phyloP scores from a whole-genome alignment of 2,888 invertebrate genomes.

The Temnothorax ravouxi region DNA sequence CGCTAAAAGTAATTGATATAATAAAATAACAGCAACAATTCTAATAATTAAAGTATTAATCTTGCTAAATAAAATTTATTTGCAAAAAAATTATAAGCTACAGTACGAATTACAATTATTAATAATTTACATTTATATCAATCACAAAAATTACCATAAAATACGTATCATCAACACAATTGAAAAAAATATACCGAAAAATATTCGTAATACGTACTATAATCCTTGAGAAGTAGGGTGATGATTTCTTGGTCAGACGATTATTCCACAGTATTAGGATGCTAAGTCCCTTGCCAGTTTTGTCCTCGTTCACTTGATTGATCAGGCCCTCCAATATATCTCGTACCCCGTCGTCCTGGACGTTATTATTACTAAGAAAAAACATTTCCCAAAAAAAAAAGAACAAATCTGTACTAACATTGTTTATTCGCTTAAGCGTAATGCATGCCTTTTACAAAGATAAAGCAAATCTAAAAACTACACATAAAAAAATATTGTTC shows the following conservation, averaged over 20 bases:
- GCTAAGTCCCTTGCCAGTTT: slow-evolving; percentile 88
- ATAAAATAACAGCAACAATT: slow-evolving; percentile 21
- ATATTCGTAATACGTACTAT: slow-evolving; percentile 88
- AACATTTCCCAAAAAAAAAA: slow-evolving; percentile 48
- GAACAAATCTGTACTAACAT: slow-evolving; percentile 45
- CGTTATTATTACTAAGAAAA: slow-evolving; percentile 87
- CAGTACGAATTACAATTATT: not conserved
- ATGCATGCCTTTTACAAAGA: not conserved
- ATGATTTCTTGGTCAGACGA: slow-evolving; percentile 92
- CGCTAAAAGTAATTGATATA: not conserved
- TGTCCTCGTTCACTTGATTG: slow-evolving; percentile 88
- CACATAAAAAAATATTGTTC: slow-evolving; percentile 31
- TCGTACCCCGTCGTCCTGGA: slow-evolving; percentile 91
- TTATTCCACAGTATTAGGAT: slow-evolving; percentile 96
- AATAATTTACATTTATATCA: slow-evolving; percentile 28
- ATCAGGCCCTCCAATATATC: slow-evolving; percentile 92
- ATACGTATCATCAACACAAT: slow-evolving; percentile 18
- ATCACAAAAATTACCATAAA: not conserved
- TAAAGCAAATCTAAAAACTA: slow-evolving; percentile 13
- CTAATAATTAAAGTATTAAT: slow-evolving; percentile 16
- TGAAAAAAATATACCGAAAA: slow-evolving; percentile 57
- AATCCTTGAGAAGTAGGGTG: slow-evolving; percentile 89
- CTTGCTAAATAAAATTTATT: not conserved
- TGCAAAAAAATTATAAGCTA: not conserved
- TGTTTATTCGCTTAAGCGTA: slow-evolving; percentile 26